Evolutionary conservation across 2,113 vertebrate species (phyloP).

Genomic region (Embiotoca jacksoni): DNA sequence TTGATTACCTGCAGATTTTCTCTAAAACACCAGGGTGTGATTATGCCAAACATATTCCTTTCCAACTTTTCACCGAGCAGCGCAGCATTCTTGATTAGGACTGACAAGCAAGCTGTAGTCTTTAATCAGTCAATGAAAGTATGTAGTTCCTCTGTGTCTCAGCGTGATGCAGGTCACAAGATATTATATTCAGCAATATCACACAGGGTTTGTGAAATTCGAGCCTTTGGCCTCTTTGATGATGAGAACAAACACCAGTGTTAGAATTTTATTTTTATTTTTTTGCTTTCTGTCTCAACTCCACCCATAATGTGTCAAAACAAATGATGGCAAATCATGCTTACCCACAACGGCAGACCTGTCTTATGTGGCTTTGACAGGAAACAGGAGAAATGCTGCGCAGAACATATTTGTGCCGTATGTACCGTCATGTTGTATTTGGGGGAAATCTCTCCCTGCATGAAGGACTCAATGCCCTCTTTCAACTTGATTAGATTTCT

Average conservation of each 20-base stretch:
- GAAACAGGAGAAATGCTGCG: constrained; percentile 25
- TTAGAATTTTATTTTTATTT: not conserved
- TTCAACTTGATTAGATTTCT: constrained; percentile 5
- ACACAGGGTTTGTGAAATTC: not conserved
- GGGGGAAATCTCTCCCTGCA: not conserved
- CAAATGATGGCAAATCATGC: not conserved
- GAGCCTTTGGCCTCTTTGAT: not conserved
- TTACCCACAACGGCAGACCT: not conserved
- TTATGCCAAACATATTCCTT: not conserved
- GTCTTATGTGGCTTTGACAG: constrained; percentile 20
- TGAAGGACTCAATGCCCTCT: not conserved
- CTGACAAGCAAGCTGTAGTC: not conserved
- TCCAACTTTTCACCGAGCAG: not conserved
- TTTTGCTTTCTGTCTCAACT: not conserved
- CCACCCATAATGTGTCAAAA: not conserved
- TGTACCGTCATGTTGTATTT: constrained; percentile 5
- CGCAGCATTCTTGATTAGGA: not conserved
- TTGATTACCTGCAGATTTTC: not conserved
- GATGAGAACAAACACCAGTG: not conserved
- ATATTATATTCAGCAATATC: not conserved
- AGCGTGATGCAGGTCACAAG: not conserved
- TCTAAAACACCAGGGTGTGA: not conserved
- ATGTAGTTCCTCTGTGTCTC: not conserved
- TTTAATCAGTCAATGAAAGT: not conserved
- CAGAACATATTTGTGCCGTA: not conserved